Evolutionary conservation across 2,797 vertebrate genomes (phyloP).

Genomic region (Rhinoraja longicauda): DNA sequence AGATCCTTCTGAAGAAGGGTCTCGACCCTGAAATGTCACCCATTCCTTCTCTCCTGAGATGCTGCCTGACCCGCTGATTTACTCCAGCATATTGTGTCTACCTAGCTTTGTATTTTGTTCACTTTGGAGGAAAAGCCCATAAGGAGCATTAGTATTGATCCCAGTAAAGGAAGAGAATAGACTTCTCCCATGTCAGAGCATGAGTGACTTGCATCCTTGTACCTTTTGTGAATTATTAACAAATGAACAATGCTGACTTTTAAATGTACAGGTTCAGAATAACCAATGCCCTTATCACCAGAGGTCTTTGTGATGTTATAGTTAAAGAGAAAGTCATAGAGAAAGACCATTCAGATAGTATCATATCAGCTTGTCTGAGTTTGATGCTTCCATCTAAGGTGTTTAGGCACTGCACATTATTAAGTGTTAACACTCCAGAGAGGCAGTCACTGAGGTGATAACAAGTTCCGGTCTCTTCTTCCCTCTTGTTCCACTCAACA

Average conservation of each 20-base stretch:
- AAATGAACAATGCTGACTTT: neutral
- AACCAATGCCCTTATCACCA: neutral
- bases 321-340: neutral
- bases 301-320: neutral
- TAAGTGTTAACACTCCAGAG: neutral
- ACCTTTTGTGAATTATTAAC: neutral
- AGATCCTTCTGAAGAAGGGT: no score
- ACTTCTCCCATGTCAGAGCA: neutral
- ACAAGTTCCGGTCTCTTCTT: neutral
- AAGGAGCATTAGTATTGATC: neutral
- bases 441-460: neutral
- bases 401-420: neutral
- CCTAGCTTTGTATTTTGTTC: neutral
- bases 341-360: neutral
- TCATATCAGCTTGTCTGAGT: neutral
- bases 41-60: no score
- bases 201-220: neutral
- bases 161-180: neutral
- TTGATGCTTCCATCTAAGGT: neutral
- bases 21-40: no score
- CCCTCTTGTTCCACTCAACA: slow-evolving; percentile 9
- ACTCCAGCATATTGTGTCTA: no score
- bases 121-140: neutral
- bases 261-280: neutral
- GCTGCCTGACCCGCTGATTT: no score